These are phyloP conservation scores for Chloroceryle aenea DNA, from an alignment of 2,113 vertebrate species.

Conservation along the genomic window DNA sequence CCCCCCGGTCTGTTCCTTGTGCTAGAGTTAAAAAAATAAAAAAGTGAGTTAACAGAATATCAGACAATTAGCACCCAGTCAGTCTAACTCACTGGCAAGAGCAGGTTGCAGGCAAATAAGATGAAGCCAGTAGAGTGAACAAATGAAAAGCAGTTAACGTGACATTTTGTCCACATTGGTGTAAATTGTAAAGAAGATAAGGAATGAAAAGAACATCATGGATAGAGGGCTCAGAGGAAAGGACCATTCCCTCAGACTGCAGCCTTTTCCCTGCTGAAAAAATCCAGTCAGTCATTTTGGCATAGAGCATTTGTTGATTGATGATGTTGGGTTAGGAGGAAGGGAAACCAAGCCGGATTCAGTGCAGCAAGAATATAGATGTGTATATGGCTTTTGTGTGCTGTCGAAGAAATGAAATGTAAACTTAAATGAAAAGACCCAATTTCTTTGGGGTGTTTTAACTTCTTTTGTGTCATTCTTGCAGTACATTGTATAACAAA, in stretches of 20 bases:
- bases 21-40: background rate
- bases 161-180: background rate
- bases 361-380: background rate
- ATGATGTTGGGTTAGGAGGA: background rate
- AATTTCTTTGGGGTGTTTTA: background rate
- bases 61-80: background rate
- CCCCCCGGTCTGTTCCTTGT: background rate
- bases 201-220: background rate
- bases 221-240: background rate
- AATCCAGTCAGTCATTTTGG: background rate
- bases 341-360: background rate
- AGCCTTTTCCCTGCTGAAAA: background rate
- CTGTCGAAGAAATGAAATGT: background rate
- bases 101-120: background rate
- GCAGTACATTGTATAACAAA: background rate
- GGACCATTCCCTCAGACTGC: background rate
- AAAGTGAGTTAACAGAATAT: background rate
- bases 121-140: background rate
- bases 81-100: background rate
- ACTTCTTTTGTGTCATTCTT: background rate
- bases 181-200: background rate
- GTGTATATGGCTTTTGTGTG: background rate
- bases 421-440: background rate
- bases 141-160: background rate
- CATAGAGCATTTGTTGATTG: background rate